Evolutionary conservation across 2,113 vertebrate genomes (phyloP).

Genomic region (Hipposideros armiger): DNA sequence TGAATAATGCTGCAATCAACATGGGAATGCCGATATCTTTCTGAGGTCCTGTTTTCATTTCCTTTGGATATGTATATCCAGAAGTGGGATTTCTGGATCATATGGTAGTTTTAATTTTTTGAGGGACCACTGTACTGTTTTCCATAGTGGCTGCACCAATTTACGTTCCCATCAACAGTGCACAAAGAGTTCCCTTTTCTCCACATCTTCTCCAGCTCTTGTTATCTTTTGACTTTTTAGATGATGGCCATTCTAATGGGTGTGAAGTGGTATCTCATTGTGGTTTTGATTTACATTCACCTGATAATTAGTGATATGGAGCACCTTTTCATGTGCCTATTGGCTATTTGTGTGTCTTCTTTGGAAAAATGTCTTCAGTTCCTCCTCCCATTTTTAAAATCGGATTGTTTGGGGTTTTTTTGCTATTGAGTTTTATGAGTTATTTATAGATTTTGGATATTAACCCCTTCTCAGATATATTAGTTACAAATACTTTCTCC

Average conservation of each 20-base stretch:
- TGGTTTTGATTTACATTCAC: neutral
- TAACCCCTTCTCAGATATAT: neutral
- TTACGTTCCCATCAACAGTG: neutral
- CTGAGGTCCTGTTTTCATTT: neutral
- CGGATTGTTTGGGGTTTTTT: neutral
- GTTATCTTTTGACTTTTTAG: neutral
- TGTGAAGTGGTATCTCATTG: neutral
- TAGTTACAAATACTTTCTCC: neutral
- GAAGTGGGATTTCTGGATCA: neutral
- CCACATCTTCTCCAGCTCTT: neutral
- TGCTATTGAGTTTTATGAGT: neutral
- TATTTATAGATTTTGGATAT: slow-evolving; percentile 15
- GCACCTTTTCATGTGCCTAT: neutral
- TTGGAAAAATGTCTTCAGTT: neutral
- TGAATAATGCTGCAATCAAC: neutral
- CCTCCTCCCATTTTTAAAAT: neutral
- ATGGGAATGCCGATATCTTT: neutral
- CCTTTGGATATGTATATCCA: neutral
- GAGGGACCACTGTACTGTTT: neutral
- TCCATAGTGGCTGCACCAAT: neutral
- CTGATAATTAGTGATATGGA: neutral
- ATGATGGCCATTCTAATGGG: neutral
- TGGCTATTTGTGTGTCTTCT: neutral
- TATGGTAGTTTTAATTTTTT: neutral
- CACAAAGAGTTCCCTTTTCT: neutral